A percentile compares a stretch with the other conserved stretches of the same genome.
phyloP scores from a whole-genome alignment of 2,888 invertebrate genomes.

The Lampropteryx suffumata region DNA sequence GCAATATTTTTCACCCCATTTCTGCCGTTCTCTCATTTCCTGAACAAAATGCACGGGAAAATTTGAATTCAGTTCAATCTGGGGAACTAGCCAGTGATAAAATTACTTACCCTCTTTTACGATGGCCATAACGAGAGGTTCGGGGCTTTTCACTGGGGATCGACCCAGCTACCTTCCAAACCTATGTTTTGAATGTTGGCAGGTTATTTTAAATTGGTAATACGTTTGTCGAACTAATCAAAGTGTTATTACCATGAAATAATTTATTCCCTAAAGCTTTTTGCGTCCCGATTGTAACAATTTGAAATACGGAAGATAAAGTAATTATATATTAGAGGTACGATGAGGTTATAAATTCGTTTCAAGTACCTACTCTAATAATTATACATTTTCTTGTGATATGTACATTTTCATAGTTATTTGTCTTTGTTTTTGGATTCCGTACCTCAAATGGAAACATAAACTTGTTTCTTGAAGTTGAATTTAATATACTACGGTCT shows the following conservation, averaged over 20 bases:
- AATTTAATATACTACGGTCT: no score
- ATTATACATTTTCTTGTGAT: no score
- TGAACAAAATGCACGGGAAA: constrained; percentile 28
- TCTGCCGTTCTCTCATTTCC: constrained; percentile 28
- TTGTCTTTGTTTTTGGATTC: no score
- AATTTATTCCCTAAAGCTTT: constrained; percentile 10
- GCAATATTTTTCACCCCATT: constrained; percentile 28
- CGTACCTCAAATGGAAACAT: no score
- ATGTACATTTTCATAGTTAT: no score
- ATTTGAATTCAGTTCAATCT: constrained; percentile 39
- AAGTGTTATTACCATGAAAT: constrained; percentile 23
- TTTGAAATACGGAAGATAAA: not conserved
- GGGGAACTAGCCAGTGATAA: constrained; percentile 35
- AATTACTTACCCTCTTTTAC: constrained; percentile 38
- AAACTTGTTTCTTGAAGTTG: no score
- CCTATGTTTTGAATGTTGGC: constrained; percentile 32
- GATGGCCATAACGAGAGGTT: constrained; percentile 35
- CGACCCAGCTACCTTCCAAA: constrained; percentile 26
- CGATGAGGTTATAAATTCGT: no score
- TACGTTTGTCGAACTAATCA: constrained; percentile 29
- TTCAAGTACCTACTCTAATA: no score
- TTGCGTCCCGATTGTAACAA: not conserved
- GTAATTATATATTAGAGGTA: no score
- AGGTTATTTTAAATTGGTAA: constrained; percentile 30
- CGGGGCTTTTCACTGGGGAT: constrained; percentile 30